Percentiles rank a stretch among this genome's conserved stretches.
These are phyloP conservation scores for Spisula subtruncata DNA, from an alignment of 2,888 invertebrate species.

Conservation along the genomic window DNA sequence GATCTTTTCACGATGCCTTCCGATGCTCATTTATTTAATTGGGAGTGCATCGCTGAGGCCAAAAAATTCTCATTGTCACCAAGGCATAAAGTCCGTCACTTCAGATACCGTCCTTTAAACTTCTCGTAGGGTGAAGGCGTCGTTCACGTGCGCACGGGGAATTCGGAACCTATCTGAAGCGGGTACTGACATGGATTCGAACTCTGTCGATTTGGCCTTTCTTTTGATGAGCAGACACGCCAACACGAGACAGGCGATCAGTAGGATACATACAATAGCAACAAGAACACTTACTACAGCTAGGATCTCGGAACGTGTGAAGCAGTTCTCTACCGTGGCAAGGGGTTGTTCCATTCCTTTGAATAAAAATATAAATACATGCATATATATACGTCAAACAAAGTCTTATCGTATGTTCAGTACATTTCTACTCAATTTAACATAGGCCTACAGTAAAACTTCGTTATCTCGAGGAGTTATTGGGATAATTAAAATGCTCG, in stretches of 20 bases:
- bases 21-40: too few relatives aligned
- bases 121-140: conserved; percentile 24
- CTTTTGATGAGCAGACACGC: conserved; percentile 22
- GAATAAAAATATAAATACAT: neutral
- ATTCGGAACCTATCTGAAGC: conserved; percentile 32
- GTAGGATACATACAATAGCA: conserved; percentile 29
- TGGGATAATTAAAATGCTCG: too few relatives aligned
- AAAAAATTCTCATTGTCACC: too few relatives aligned
- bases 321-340: conserved; percentile 32
- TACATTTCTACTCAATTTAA: too few relatives aligned
- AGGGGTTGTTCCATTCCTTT: neutral
- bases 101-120: neutral
- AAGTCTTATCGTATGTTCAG: too few relatives aligned
- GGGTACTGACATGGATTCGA: neutral
- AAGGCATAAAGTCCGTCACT: too few relatives aligned
- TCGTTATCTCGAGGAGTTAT: too few relatives aligned
- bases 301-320: conserved; percentile 1
- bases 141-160: conserved; percentile 44
- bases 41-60: too few relatives aligned
- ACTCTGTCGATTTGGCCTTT: neutral
- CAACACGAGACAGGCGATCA: conserved; percentile 26
- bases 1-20: too few relatives aligned
- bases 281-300: conserved; percentile 29
- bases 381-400: neutral
- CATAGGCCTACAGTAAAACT: too few relatives aligned